Evolutionary conservation across 2,113 vertebrate species (phyloP), one percentile per base, ranked within the genome.

Genomic region (Brevimyrus niger): DNA sequence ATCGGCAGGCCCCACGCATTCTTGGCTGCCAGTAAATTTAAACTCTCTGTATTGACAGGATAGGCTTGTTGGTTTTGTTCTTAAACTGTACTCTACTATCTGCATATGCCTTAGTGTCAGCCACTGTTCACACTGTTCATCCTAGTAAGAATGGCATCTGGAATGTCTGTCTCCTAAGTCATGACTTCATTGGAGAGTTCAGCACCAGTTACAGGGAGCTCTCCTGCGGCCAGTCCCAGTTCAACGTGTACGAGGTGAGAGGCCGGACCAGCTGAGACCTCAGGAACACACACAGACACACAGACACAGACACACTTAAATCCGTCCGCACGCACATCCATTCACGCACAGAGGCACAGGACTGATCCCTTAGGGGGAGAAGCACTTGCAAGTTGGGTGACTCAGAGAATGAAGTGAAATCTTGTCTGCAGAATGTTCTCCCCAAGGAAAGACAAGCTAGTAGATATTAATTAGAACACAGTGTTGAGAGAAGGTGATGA

Each of bases 121-220:
- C 27, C 46, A 48, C 23, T 9, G 31, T 87, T 87, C 15, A 87
- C 35, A 42, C 15, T 23, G 38, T 84, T 19, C 15, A 3, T 80
- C 5, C 73, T 13, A 38, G 8, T 46, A n/a, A n/a, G 44, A 84
- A 17, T 84, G 23, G 15, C 42, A 0, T 84, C 42, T 84, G 44
- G 44, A 53, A 35, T 92, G 48, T 89, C 84, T 83, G 27, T 89
- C 90, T 89, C 87, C 93, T 82, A 92, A 99, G 98, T 90, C 98
- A 99, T 90, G 98, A 99, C 95, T 99, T 98, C 91, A 99, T 99
- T 0, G 98, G 98, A 13, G 97, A 99, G 95, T 99, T 99, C 95
- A 98, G 97, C 92, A 99, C 98, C 92, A 99, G 98, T 94, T 99
- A 99, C 94, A 97, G 97, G 91, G 98, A 99, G 94, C 93, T 99